These are phyloP conservation scores for Sebastes kiyomatsui DNA, from an alignment of 2,797 vertebrate genomes.

Conservation along the genomic window DNA sequence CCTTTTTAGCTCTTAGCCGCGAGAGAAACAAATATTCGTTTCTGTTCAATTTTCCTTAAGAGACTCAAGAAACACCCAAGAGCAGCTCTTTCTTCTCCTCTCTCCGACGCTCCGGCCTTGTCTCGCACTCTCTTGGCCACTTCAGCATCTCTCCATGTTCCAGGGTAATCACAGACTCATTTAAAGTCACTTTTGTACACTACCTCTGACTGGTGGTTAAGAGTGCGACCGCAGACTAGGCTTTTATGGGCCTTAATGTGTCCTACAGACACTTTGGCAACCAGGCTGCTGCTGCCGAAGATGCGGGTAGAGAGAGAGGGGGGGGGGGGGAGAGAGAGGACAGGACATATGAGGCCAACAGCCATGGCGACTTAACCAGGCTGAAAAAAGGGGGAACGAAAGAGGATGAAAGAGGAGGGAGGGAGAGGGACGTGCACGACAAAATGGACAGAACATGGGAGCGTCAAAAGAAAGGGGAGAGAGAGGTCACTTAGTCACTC, in stretches of 20 bases:
- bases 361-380: slow-evolving; percentile 76
- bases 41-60: slow-evolving; percentile 62
- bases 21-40: slow-evolving; percentile 65
- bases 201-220: slow-evolving; percentile 81
- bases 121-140: slow-evolving; percentile 73
- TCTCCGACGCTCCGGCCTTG: slow-evolving; percentile 57
- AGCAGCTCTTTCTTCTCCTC: slow-evolving; percentile 38
- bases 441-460: slow-evolving; percentile 75
- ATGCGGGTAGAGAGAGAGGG: slow-evolving; percentile 34
- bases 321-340: slow-evolving; percentile 14
- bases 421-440: slow-evolving; percentile 63
- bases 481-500: slow-evolving; percentile 81
- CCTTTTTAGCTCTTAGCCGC: slow-evolving; percentile 55
- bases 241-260: slow-evolving; percentile 84
- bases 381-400: slow-evolving; percentile 77
- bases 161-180: slow-evolving; percentile 81
- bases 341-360: slow-evolving; percentile 64
- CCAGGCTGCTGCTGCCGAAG: slow-evolving; percentile 63
- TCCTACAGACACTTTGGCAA: slow-evolving; percentile 81
- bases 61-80: slow-evolving; percentile 49
- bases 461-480: slow-evolving; percentile 75
- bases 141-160: slow-evolving; percentile 73
- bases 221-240: slow-evolving; percentile 73
- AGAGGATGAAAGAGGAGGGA: slow-evolving; percentile 77
- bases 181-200: slow-evolving; percentile 83